These are phyloP conservation scores for Malthinus flaveolus DNA, from an alignment of 2,888 invertebrate genomes.

Conservation along the genomic window DNA sequence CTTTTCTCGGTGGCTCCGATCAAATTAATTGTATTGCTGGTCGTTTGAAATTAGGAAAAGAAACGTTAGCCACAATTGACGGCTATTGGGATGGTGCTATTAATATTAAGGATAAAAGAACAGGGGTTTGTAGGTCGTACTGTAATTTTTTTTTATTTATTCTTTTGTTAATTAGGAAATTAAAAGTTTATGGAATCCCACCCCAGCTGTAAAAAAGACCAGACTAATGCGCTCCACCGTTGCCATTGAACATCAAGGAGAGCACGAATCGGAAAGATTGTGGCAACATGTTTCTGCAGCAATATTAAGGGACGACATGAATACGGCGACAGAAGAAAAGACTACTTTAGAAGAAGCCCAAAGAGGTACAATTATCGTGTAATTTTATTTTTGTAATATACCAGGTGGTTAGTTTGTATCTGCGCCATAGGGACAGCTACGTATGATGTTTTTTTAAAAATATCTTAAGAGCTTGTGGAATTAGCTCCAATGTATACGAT, in stretches of 20 bases:
- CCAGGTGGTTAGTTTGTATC: too few relatives aligned
- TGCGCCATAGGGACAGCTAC: too few relatives aligned
- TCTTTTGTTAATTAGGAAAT: slow-evolving; percentile 62
- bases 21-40: slow-evolving; percentile 84
- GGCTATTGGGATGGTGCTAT: slow-evolving; percentile 94
- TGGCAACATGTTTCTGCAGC: slow-evolving; percentile 89
- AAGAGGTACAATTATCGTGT: slow-evolving; percentile 54
- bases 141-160: neutral
- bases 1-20: slow-evolving; percentile 86
- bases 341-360: slow-evolving; percentile 88
- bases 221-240: slow-evolving; percentile 80
- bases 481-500: too few relatives aligned
- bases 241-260: slow-evolving; percentile 73
- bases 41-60: slow-evolving; percentile 83
- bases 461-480: too few relatives aligned
- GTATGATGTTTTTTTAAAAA: too few relatives aligned
- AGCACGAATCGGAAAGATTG: slow-evolving; percentile 83
- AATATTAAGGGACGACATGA: slow-evolving; percentile 79
- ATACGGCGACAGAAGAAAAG: slow-evolving; percentile 89
- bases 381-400: too few relatives aligned
- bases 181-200: slow-evolving; percentile 71
- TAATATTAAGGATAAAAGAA: slow-evolving; percentile 78
- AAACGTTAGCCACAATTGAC: slow-evolving; percentile 80
- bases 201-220: slow-evolving; percentile 67
- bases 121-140: slow-evolving; percentile 61